Evolutionary conservation across 2,888 invertebrate species (phyloP).

Genomic region (Bembecia ichneumoniformis): DNA sequence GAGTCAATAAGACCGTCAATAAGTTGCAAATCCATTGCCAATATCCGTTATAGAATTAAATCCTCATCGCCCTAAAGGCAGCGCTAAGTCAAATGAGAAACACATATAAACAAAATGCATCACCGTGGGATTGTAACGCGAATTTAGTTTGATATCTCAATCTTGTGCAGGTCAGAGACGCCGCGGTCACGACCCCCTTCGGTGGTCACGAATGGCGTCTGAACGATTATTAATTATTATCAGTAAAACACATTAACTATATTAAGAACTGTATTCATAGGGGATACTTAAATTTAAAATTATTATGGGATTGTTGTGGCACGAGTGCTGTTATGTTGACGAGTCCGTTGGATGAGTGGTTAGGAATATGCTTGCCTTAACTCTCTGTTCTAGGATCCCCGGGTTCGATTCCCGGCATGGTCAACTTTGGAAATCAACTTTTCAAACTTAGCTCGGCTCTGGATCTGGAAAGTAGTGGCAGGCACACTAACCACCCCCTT

Average conservation of each 20-base stretch:
- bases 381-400: too few relatives aligned
- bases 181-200: conserved; percentile 70
- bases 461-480: too few relatives aligned
- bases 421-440: too few relatives aligned
- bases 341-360: too few relatives aligned
- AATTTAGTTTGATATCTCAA: conserved; percentile 67
- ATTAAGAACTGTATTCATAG: conserved; percentile 10
- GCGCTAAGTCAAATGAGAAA: conserved; percentile 29
- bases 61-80: conserved; percentile 25
- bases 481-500: too few relatives aligned
- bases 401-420: too few relatives aligned
- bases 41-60: neutral
- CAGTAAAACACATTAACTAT: conserved; percentile 45
- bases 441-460: too few relatives aligned
- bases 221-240: conserved; percentile 40
- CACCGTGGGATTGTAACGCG: conserved; percentile 55
- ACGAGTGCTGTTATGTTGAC: too few relatives aligned
- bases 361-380: too few relatives aligned
- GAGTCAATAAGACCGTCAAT: too few relatives aligned
- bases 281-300: too few relatives aligned
- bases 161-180: conserved; percentile 59
- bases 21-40: neutral
- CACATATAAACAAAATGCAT: conserved; percentile 52
- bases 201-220: conserved; percentile 58
- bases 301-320: too few relatives aligned